Evolutionary conservation across 2,888 invertebrate species (phyloP).

Genomic region (Acanthococcus lagerstroemiae): DNA sequence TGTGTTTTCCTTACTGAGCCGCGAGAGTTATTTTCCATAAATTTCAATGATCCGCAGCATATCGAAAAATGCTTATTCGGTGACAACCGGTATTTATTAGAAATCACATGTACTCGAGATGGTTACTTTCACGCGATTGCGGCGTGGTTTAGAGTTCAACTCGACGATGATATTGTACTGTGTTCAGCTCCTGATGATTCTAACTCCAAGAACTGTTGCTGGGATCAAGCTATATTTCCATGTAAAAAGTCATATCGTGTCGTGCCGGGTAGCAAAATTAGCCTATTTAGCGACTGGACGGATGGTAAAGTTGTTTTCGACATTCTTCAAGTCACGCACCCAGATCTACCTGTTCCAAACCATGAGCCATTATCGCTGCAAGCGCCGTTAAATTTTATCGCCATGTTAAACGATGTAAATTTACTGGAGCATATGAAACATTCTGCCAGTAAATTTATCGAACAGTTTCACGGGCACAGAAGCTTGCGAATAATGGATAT

Average conservation of each 20-base stretch:
- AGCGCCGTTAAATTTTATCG: slow-evolving; percentile 40
- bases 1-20: slow-evolving; percentile 52
- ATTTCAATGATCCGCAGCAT: slow-evolving; percentile 52
- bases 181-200: slow-evolving; percentile 40
- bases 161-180: slow-evolving; percentile 52
- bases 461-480: slow-evolving; percentile 40
- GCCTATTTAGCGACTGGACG: slow-evolving; percentile 42
- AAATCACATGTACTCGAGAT: slow-evolving; percentile 43
- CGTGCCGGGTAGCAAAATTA: slow-evolving; percentile 41
- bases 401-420: slow-evolving; percentile 47
- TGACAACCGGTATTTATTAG: slow-evolving; percentile 38
- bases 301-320: slow-evolving; percentile 42
- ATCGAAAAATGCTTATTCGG: slow-evolving; percentile 43
- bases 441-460: slow-evolving; percentile 38
- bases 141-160: slow-evolving; percentile 62
- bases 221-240: slow-evolving; percentile 70
- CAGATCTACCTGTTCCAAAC: slow-evolving; percentile 38
- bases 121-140: slow-evolving; percentile 56
- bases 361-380: slow-evolving; percentile 41
- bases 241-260: slow-evolving; percentile 43
- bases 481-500: slow-evolving; percentile 44
- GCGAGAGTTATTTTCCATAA: slow-evolving; percentile 47
- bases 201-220: slow-evolving; percentile 45
- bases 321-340: slow-evolving; percentile 32
- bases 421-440: slow-evolving; percentile 44